Evolutionary conservation across 2,888 invertebrate species (phyloP).

Genomic region (Lissonota sp.): DNA sequence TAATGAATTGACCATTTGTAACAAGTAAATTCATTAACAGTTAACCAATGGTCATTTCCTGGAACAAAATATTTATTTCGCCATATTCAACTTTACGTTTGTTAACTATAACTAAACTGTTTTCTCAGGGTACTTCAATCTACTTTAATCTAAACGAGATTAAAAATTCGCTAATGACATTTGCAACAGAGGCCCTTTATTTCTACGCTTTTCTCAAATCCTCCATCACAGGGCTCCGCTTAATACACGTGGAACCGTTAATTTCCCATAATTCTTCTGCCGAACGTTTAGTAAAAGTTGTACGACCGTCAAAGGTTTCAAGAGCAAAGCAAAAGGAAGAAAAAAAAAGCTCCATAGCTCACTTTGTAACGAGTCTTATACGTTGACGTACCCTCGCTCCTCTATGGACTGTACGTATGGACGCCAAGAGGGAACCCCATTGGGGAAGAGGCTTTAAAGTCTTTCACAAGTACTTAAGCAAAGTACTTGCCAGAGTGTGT

Average conservation of each 20-base stretch:
- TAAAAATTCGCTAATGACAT: neutral
- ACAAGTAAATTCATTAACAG: too few species aligned
- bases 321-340: neutral
- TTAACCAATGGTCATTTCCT: too few species aligned
- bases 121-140: neutral
- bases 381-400: neutral
- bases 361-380: constrained; percentile 14
- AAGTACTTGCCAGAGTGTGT: constrained; percentile 42
- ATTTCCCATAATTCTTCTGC: neutral
- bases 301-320: neutral
- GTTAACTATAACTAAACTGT: too few species aligned
- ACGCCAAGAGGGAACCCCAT: constrained; percentile 11
- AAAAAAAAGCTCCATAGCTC: constrained; percentile 8
- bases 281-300: constrained; percentile 3
- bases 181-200: too few species aligned
- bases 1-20: too few species aligned
- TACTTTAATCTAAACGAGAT: neutral
- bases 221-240: too few species aligned
- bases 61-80: too few species aligned
- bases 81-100: too few species aligned
- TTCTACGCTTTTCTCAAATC: too few species aligned
- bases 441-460: constrained; percentile 34
- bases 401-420: neutral
- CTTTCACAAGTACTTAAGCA: constrained; percentile 41
- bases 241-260: neutral